phyloP scores from a whole-genome alignment of 2,113 vertebrate species.

The Plestiodon gilberti region DNA sequence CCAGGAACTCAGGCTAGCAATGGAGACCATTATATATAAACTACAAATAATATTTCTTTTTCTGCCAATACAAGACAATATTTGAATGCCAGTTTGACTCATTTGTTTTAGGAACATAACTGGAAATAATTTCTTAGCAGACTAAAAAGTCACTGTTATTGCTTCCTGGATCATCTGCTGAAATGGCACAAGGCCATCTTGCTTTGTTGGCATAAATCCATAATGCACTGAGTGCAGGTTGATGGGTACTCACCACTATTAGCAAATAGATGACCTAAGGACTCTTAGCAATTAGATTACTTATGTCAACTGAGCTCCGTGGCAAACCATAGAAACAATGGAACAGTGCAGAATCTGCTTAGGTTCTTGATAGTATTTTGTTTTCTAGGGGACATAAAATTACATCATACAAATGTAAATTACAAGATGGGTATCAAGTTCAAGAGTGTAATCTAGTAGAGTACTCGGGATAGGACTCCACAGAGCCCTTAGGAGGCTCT shows the following conservation, averaged over 20 bases:
- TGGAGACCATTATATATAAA: neutral
- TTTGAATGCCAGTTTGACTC: neutral
- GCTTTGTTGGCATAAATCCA: neutral
- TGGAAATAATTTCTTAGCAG: conserved; percentile 9
- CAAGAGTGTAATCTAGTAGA: neutral
- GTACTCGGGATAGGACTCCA: neutral
- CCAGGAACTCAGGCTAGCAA: too few relatives aligned
- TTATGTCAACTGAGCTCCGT: neutral
- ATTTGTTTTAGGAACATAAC: neutral
- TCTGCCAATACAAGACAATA: neutral
- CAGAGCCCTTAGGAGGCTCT: neutral
- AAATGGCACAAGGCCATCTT: neutral
- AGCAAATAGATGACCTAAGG: neutral
- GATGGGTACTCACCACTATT: neutral
- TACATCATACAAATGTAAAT: neutral
- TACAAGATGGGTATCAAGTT: neutral
- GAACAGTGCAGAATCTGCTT: neutral
- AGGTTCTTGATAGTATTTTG: neutral
- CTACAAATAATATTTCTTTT: neutral
- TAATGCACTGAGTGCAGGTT: neutral
- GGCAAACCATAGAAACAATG: neutral
- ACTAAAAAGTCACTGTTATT: neutral
- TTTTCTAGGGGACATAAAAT: conserved; percentile 3
- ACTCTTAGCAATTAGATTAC: neutral
- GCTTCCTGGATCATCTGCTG: neutral